phyloP scores from a whole-genome alignment of 1,140 invertebrate species.

The Drosophila repletoides region DNA sequence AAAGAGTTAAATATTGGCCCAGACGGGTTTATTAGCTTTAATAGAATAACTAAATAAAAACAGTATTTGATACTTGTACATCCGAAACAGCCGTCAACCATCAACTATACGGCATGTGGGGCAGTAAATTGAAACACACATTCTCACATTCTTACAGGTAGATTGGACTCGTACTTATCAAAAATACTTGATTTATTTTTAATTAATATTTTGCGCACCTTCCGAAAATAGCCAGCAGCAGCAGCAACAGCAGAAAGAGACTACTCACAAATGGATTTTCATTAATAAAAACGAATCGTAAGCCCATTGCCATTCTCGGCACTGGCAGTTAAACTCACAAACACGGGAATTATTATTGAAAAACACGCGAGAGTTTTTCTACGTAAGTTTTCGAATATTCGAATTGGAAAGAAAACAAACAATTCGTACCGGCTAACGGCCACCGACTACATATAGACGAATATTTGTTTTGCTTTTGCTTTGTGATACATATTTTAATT shows the following conservation, averaged over 20 bases:
- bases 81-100: background rate
- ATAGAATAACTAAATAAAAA: background rate
- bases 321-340: background rate
- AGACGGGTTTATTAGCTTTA: background rate
- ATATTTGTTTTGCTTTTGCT: slow-evolving; percentile 14
- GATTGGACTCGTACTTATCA: slow-evolving; percentile 1
- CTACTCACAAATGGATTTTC: slow-evolving; percentile 7
- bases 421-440: slow-evolving; percentile 9
- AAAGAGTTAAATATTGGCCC: slow-evolving; percentile 13
- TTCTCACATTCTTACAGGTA: too few species aligned
- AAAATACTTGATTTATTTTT: background rate
- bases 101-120: background rate
- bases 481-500: slow-evolving; percentile 35
- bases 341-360: background rate
- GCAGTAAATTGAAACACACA: background rate
- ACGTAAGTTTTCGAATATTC: slow-evolving; percentile 5
- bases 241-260: slow-evolving; percentile 3
- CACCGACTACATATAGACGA: background rate
- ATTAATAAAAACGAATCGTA: slow-evolving; percentile 11
- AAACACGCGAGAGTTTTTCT: slow-evolving; percentile 2
- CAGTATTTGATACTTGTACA: too few species aligned
- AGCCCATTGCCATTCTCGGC: slow-evolving; percentile 10
- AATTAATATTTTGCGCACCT: slow-evolving; percentile 32
- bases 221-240: slow-evolving; percentile 24
- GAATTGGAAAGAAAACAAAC: background rate